phyloP scores from a whole-genome alignment of 2,797 vertebrate genomes.

The Lemur catta region DNA sequence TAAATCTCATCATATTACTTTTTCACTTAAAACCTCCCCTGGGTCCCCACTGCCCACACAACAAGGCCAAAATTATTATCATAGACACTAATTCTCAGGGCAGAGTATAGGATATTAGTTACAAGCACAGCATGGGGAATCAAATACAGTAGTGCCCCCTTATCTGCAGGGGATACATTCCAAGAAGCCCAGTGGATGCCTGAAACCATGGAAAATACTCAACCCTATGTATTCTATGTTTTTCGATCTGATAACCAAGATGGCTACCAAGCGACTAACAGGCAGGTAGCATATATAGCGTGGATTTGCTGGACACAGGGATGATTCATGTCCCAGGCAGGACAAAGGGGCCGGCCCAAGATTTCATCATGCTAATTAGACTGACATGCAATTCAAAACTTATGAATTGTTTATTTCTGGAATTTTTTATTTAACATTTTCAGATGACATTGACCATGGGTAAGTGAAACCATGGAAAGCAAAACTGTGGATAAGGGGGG shows the following conservation, averaged over 20 bases:
- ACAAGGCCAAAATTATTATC: slow-evolving; percentile 3
- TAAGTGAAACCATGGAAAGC: neutral
- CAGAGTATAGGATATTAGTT: neutral
- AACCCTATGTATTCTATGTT: neutral
- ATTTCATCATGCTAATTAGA: neutral
- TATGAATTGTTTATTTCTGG: neutral
- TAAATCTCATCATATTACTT: neutral
- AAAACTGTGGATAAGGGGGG: neutral
- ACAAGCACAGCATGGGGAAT: neutral
- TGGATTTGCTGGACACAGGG: neutral
- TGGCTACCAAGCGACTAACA: neutral
- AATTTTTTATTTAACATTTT: neutral
- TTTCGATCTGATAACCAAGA: neutral
- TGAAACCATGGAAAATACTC: neutral
- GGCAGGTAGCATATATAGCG: neutral
- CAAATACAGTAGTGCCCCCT: neutral
- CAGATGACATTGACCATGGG: neutral
- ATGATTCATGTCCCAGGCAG: neutral
- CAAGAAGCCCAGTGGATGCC: neutral
- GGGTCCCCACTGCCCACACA: neutral
- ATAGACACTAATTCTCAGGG: neutral
- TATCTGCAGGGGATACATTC: neutral
- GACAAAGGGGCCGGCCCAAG: neutral
- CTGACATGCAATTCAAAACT: neutral
- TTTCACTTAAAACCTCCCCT: neutral